Base-by-base conservation (phyloP, 2,888 invertebrate genomes). In the Nysson spinosus region DNA sequence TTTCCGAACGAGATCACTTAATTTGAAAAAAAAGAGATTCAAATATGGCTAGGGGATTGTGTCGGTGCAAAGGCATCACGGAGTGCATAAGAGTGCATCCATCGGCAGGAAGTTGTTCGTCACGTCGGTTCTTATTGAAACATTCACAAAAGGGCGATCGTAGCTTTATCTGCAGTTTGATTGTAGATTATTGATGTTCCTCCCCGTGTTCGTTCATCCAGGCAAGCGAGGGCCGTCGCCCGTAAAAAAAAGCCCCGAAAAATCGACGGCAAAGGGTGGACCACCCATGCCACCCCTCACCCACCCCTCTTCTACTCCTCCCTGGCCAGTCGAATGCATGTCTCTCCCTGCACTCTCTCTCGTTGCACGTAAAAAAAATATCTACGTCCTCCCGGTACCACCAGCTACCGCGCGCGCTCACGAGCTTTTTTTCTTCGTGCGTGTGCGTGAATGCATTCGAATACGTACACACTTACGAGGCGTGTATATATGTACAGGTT, bases 121-220 rank as follows among this genome's bases (percentile, higher is more conserved):
- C 75, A 74, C 79, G 78, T 79, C 80, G 78, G 79, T 83, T 83
- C 85, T 86, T 84, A 85, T 86, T 85, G 85, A 84, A 84, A 85
- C 81, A 81, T 82, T 80, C 79, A 84, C 83, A 85, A 85, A 86
- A 85, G 84, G 81, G 83, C 83, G 83, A 85, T 83, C 83, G 82
- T 85, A 85, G 85, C 84, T 85, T 85, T 85, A 85, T 83, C 85
- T 85, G 84, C 83, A 85, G 85, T 84, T 86, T 85, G 85, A 86
- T 86, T 85, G 85, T 85, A 86, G 86, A 86, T 86, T 86, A 86
- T 86, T 86, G 85, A 86, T 85, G 86, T 86, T 85, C 83, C 82
- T 82, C 82, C 81, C 79, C 82, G 83, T 82, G 84, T 83, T 83
- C 83, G 84, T 78, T 82, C 81, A 81, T 84, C 81, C 83, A 79